Conservation (phyloP, 2,113 vertebrate species). For the Litocranius walleri region DNA sequence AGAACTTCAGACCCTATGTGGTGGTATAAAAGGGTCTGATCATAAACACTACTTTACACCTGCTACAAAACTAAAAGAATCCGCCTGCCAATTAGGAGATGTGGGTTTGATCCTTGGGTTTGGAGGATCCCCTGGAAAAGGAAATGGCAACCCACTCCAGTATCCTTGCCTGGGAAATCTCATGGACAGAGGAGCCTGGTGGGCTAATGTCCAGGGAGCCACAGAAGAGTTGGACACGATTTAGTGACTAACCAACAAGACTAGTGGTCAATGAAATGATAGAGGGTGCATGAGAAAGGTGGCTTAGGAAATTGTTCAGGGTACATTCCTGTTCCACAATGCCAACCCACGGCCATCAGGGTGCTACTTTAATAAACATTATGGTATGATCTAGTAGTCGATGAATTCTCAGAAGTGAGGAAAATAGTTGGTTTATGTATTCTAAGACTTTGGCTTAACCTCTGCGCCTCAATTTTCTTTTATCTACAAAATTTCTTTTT, state of each 20-base stretch:
- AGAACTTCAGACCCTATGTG: background rate
- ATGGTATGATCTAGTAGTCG: background rate
- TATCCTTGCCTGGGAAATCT: background rate
- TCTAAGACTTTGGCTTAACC: background rate
- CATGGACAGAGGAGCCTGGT: background rate
- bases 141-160: background rate
- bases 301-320: background rate
- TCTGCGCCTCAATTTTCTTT: background rate
- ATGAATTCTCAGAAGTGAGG: background rate
- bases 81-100: background rate
- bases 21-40: background rate
- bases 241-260: background rate
- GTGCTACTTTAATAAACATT: background rate
- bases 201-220: background rate
- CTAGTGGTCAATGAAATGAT: background rate
- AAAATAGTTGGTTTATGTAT: background rate
- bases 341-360: background rate
- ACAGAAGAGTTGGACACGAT: background rate
- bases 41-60: background rate
- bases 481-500: background rate
- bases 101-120: background rate
- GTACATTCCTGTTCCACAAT: background rate
- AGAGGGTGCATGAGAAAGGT: background rate
- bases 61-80: background rate
- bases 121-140: background rate